These are phyloP conservation scores for Neomicropteryx cornuta DNA, from an alignment of 1,140 invertebrate genomes.

Conservation along the genomic window DNA sequence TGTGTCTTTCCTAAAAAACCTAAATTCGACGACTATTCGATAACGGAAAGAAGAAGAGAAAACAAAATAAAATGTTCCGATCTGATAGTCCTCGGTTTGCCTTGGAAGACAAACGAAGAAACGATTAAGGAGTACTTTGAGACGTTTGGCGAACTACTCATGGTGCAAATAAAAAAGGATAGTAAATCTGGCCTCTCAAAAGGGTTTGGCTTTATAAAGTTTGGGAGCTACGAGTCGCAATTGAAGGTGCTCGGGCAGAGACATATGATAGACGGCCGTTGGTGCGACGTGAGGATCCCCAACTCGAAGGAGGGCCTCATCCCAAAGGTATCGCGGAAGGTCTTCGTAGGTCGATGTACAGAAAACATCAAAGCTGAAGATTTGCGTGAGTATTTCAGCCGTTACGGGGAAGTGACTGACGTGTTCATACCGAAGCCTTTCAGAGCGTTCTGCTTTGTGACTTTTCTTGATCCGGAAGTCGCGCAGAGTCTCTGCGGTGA, in stretches of 20 bases:
- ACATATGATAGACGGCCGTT: conserved; percentile 69
- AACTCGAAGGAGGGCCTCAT: conserved; percentile 69
- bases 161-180: conserved; percentile 65
- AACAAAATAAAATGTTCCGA: conserved; percentile 72
- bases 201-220: conserved; percentile 78
- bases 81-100: conserved; percentile 69
- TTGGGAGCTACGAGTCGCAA: conserved; percentile 56
- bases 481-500: conserved; percentile 90
- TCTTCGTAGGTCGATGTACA: conserved; percentile 91
- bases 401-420: conserved; percentile 92
- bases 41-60: conserved; percentile 42
- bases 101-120: conserved; percentile 69
- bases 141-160: conserved; percentile 64
- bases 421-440: conserved; percentile 94
- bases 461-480: conserved; percentile 88
- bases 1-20: conserved; percentile 31
- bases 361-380: conserved; percentile 83
- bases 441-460: conserved; percentile 91
- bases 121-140: conserved; percentile 62
- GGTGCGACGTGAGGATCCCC: conserved; percentile 73
- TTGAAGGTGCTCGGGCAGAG: conserved; percentile 49
- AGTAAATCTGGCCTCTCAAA: conserved; percentile 64
- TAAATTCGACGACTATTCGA: conserved; percentile 84
- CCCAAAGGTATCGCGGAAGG: conserved; percentile 82
- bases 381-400: conserved; percentile 86